Evolutionary conservation across 2,113 vertebrate genomes (phyloP), one percentile per base, ranked within the genome.

Genomic region (Galbula dea): DNA sequence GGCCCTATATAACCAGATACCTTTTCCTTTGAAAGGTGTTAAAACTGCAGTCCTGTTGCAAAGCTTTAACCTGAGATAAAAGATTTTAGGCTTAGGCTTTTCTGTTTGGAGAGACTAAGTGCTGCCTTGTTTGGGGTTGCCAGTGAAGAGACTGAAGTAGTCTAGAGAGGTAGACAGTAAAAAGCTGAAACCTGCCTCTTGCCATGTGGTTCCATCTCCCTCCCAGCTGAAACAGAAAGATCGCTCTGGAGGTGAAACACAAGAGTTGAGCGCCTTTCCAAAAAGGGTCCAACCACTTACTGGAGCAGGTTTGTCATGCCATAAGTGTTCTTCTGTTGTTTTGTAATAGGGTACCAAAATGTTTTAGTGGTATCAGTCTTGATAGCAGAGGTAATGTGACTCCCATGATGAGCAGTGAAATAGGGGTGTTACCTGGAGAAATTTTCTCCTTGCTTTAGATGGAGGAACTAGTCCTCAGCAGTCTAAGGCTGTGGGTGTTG

Each of bases 191-290:
- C 11, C 10, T 58, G 22, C 20, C 3, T 77, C 32, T 63, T 90
- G 32, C 51, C 0, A 0, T 24, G 36, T 46, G 36, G 11, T 90
- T 8, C 55, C 3, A 2, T 46, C 45, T 84, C 29, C 15, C 27
- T 75, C 19, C 22, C 0, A 8, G 18, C 45, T 76, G 63, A 46
- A 94, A 37, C 8, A 36, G 29, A 52, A 67, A 12, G 39, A 26
- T 30, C 0, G 0, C 0, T 5, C 39, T 22, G 20, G 1, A 3
- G 48, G 11, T 77, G 27, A 61, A 92, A 16, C 1, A 1, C 3
- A 18, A 6, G 63, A 79, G 29, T 36, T 20, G 34, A 62, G 11
- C 23, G 2, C 57, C 18, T 55, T 71, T 86, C 19, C 21, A 23
- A 3, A 17, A 32, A 36, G 16, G 16, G 20, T 72, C n/a, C 20